A percentile compares a stretch with the other conserved stretches of the same genome.
Conservation (phyloP, 1,140 invertebrate genomes). For the Drosophila parabipectinata region DNA sequence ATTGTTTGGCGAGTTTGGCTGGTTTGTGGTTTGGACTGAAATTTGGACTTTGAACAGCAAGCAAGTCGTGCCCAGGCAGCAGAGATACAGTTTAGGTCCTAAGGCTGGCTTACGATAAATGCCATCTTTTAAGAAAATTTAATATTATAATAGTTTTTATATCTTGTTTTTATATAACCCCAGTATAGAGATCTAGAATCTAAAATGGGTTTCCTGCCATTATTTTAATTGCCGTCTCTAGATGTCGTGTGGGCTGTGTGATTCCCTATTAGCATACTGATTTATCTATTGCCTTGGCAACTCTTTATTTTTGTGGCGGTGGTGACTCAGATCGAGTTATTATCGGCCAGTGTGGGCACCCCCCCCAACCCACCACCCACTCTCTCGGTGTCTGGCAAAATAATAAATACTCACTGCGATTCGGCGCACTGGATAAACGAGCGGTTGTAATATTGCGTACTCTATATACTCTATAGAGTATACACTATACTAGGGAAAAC, state of each 20-base stretch:
- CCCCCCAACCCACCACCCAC: constrained; percentile 18
- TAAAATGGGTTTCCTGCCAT: constrained; percentile 29
- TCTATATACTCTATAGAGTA: constrained; percentile 31
- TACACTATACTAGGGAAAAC: no score
- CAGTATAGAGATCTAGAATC: no score
- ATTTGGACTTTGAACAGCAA: constrained; percentile 74
- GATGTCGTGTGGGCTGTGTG: constrained; percentile 17
- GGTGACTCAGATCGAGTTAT: constrained; percentile 43
- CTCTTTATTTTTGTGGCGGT: background rate
- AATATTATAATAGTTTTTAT: background rate
- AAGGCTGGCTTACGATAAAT: background rate
- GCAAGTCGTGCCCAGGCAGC: constrained; percentile 21
- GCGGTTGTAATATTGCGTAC: constrained; percentile 56
- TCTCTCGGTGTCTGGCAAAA: constrained; percentile 9
- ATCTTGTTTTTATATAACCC: background rate
- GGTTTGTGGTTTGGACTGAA: constrained; percentile 60
- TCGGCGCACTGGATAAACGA: constrained; percentile 34
- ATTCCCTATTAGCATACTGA: constrained; percentile 26
- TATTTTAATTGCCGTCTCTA: constrained; percentile 29
- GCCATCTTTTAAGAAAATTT: background rate
- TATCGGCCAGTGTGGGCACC: constrained; percentile 29
- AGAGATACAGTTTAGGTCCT: no score
- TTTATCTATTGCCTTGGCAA: constrained; percentile 15
- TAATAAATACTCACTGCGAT: constrained; percentile 40
- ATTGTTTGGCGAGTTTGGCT: constrained; percentile 79